A percentile compares a stretch with the other conserved stretches of the same genome.
phyloP scores from a whole-genome alignment of 2,113 vertebrate genomes.

The Nothobranchius furzeri region DNA sequence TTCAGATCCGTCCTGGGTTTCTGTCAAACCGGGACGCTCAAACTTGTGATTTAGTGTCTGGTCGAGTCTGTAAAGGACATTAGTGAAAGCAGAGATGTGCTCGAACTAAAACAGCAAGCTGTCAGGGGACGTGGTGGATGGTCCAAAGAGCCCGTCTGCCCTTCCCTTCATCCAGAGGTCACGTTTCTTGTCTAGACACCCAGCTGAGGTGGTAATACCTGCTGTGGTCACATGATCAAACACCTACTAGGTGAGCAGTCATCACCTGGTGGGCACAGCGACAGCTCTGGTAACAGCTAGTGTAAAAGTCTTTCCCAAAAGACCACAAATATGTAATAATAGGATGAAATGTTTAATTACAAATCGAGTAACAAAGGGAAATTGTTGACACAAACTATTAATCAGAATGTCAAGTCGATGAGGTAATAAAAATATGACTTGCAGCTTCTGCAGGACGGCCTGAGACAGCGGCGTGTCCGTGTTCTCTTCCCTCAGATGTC shows the following conservation, averaged over 20 bases:
- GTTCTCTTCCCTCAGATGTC: slow-evolving; percentile 35
- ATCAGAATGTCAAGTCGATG: slow-evolving; percentile 55
- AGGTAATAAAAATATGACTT: slow-evolving; percentile 59
- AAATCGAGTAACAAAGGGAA: slow-evolving; percentile 58
- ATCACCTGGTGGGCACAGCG: slow-evolving; percentile 2
- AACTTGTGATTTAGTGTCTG: background rate
- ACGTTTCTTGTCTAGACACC: slow-evolving; percentile 37
- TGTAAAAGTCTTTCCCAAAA: background rate
- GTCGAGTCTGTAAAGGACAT: slow-evolving; percentile 7
- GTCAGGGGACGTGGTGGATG: background rate
- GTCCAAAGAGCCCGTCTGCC: slow-evolving; percentile 12
- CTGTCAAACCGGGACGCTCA: no score
- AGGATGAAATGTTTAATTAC: slow-evolving; percentile 76
- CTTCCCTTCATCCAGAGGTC: slow-evolving; percentile 39
- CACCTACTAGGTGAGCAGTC: slow-evolving; percentile 16
- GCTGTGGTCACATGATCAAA: slow-evolving; percentile 46
- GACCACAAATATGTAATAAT: slow-evolving; percentile 2
- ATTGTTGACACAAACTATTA: slow-evolving; percentile 68
- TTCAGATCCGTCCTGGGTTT: background rate
- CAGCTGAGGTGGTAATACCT: slow-evolving; percentile 22
- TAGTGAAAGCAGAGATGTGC: slow-evolving; percentile 7
- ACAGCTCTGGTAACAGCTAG: background rate
- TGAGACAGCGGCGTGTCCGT: slow-evolving; percentile 26
- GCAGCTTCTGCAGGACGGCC: slow-evolving; percentile 43
- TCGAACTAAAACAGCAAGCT: slow-evolving; percentile 2